Evolutionary conservation across 2,113 vertebrate genomes (phyloP).

Genomic region (Phaetusa simplex): DNA sequence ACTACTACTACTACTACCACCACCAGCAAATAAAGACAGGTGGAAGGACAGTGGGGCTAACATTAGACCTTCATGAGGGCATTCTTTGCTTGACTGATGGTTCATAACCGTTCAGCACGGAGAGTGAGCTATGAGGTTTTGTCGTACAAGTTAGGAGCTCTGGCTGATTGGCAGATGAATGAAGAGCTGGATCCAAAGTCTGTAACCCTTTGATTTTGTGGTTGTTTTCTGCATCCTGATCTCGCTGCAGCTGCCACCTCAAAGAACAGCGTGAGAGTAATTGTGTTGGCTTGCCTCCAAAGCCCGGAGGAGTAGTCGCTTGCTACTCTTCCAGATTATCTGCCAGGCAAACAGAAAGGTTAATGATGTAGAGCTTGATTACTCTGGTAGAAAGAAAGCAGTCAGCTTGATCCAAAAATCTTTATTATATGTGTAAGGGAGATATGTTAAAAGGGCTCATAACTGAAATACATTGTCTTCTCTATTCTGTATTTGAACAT

Average conservation of each 20-base stretch:
- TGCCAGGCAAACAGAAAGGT: constrained; percentile 60
- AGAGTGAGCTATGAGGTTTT: background rate
- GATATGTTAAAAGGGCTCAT: background rate
- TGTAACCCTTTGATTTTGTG: constrained; percentile 20
- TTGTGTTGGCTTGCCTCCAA: constrained; percentile 55
- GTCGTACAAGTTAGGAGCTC: background rate
- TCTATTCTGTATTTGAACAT: background rate
- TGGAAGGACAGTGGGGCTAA: background rate
- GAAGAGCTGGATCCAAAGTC: constrained; percentile 1
- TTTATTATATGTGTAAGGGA: background rate
- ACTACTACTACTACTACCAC: background rate
- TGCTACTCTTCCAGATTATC: constrained; percentile 47
- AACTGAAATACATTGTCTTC: background rate
- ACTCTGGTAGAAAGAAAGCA: constrained; percentile 58
- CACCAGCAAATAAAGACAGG: constrained; percentile 34
- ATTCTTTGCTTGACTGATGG: background rate
- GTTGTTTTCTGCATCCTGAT: constrained; percentile 34
- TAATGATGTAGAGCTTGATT: constrained; percentile 64
- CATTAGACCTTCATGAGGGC: background rate
- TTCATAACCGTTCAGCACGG: background rate
- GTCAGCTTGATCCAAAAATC: constrained; percentile 47
- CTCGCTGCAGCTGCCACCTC: constrained; percentile 30
- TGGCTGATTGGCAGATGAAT: background rate
- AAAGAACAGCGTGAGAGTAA: constrained; percentile 50
- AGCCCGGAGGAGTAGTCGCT: constrained; percentile 7